These are phyloP conservation scores for Pristionchus maxplancki DNA, from an alignment of 2,888 invertebrate species.

Conservation along the genomic window DNA sequence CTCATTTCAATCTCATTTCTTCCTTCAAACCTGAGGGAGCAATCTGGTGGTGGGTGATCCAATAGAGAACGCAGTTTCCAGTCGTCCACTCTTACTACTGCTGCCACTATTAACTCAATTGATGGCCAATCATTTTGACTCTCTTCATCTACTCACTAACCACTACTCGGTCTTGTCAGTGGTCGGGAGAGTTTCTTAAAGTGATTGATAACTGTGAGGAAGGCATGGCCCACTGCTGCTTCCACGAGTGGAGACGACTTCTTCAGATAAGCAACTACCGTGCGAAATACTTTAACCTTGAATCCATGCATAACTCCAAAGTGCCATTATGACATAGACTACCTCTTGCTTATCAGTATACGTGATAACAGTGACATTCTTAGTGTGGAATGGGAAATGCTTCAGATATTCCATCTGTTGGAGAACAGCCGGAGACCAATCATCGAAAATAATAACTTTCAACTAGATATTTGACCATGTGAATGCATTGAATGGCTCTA, in stretches of 20 bases:
- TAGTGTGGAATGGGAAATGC: constrained; percentile 42
- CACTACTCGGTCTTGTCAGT: constrained; percentile 7
- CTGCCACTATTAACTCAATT: background rate
- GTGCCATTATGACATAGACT: background rate
- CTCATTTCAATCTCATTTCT: background rate
- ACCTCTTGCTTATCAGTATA: constrained; percentile 47
- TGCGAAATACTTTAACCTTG: constrained; percentile 15
- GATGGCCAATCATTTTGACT: background rate
- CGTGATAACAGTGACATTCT: constrained; percentile 5
- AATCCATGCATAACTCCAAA: background rate
- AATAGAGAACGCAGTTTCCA: constrained; percentile 36
- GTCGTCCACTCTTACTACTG: background rate
- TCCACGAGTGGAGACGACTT: background rate
- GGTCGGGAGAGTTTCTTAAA: constrained; percentile 25
- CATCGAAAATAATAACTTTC: background rate
- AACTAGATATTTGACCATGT: background rate
- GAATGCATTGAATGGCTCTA: too few species aligned
- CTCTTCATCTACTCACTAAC: background rate
- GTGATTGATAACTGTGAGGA: constrained; percentile 31
- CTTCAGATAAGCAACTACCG: constrained; percentile 41
- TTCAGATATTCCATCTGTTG: constrained; percentile 41
- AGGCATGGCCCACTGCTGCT: background rate
- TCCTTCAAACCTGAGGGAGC: background rate
- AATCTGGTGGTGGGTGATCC: constrained; percentile 45
- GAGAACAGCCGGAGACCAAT: background rate